These are phyloP conservation scores for Folsomia manolachei DNA, from an alignment of 2,888 invertebrate genomes.

Conservation along the genomic window DNA sequence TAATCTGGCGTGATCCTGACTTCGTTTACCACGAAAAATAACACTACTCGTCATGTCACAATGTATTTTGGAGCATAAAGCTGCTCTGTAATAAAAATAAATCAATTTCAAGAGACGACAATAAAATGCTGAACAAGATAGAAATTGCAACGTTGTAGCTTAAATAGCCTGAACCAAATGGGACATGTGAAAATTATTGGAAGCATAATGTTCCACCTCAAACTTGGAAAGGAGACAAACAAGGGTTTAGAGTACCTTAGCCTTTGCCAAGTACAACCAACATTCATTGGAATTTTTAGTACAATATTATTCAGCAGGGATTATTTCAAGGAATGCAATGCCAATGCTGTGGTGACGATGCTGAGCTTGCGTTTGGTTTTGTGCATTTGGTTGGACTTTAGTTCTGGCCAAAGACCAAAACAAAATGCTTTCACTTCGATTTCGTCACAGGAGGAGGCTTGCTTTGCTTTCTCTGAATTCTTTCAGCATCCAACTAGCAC, in stretches of 20 bases:
- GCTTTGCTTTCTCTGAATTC: neutral
- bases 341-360: too few relatives aligned
- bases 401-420: neutral
- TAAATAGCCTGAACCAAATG: neutral
- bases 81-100: neutral
- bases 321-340: neutral
- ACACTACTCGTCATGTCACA: neutral
- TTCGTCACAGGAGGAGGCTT: neutral
- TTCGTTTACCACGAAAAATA: neutral
- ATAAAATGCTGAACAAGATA: neutral
- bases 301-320: neutral
- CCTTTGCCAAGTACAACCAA: neutral
- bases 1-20: neutral
- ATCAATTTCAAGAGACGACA: neutral
- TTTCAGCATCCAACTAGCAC: neutral
- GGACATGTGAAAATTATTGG: neutral
- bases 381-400: too few relatives aligned
- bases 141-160: too few relatives aligned
- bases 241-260: neutral
- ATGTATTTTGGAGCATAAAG: neutral
- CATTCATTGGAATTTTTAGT: neutral
- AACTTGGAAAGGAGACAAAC: neutral
- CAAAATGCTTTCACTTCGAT: neutral
- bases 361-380: too few relatives aligned
- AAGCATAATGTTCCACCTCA: neutral